Evolutionary conservation across 2,113 vertebrate genomes (phyloP).

Genomic region (Pomatostomus ruficeps): DNA sequence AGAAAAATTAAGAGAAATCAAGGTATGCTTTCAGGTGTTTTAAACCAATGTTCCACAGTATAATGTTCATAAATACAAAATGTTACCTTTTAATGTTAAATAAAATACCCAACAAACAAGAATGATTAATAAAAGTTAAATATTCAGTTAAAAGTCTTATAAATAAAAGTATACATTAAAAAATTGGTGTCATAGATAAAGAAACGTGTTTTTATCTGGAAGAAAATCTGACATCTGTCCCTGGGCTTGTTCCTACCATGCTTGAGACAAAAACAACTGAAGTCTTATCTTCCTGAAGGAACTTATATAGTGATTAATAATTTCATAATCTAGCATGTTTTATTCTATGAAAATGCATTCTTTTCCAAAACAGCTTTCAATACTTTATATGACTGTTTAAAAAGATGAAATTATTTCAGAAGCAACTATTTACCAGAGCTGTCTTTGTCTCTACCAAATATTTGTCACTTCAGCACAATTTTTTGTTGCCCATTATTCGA

Average conservation of each 20-base stretch:
- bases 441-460: not conserved
- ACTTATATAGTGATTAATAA: not conserved
- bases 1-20: not conserved
- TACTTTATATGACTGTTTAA: not conserved
- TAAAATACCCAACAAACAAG: not conserved
- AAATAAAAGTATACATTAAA: not conserved
- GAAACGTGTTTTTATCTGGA: not conserved
- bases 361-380: not conserved
- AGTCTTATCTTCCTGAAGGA: not conserved
- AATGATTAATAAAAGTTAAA: not conserved
- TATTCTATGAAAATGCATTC: not conserved
- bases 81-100: not conserved
- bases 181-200: not conserved
- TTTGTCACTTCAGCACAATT: not conserved
- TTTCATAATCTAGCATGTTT: not conserved
- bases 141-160: not conserved
- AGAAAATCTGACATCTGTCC: not conserved
- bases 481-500: not conserved
- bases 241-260: not conserved
- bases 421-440: accelerated
- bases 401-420: not conserved
- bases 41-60: not conserved
- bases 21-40: not conserved
- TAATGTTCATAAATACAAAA: not conserved
- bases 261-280: not conserved